Evolutionary conservation across 1,140 invertebrate genomes (phyloP).

Genomic region (Megalopta genalis): DNA sequence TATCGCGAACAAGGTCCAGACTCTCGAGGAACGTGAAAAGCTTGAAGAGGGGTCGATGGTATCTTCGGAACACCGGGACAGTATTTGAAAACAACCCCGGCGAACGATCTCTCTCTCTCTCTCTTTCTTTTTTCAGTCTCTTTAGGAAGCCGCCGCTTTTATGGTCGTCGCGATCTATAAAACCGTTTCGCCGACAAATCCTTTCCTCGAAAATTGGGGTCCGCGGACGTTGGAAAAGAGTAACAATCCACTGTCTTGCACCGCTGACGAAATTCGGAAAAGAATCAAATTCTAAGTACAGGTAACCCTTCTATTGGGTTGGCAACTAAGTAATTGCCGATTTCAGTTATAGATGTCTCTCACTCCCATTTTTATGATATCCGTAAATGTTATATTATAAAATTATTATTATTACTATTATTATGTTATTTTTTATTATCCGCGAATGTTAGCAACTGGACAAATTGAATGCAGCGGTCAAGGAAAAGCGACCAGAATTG

Average conservation of each 20-base stretch:
- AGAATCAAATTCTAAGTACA: background rate
- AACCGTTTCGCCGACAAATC: constrained; percentile 41
- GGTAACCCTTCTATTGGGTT: no score
- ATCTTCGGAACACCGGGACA: constrained; percentile 32
- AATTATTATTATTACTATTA: no score
- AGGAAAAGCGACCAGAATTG: no score
- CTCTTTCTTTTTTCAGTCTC: background rate
- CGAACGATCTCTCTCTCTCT: constrained; percentile 20
- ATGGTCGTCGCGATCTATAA: background rate
- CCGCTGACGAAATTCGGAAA: no score
- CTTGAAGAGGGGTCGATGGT: constrained; percentile 46
- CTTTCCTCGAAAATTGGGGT: constrained; percentile 56
- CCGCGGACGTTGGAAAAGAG: constrained; percentile 26
- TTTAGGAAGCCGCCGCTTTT: constrained; percentile 21
- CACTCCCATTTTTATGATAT: no score
- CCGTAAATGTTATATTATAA: no score
- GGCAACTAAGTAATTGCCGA: no score
- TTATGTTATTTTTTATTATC: no score
- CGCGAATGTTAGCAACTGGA: no score
- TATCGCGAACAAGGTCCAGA: constrained; percentile 20
- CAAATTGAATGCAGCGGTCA: no score
- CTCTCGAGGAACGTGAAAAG: constrained; percentile 55
- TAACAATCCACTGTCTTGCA: background rate
- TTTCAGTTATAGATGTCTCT: no score
- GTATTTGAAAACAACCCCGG: constrained; percentile 62